A percentile compares a stretch with the other conserved stretches of the same genome.
phyloP scores from a whole-genome alignment of 2,888 invertebrate genomes.

The Teleogryllus oceanicus region DNA sequence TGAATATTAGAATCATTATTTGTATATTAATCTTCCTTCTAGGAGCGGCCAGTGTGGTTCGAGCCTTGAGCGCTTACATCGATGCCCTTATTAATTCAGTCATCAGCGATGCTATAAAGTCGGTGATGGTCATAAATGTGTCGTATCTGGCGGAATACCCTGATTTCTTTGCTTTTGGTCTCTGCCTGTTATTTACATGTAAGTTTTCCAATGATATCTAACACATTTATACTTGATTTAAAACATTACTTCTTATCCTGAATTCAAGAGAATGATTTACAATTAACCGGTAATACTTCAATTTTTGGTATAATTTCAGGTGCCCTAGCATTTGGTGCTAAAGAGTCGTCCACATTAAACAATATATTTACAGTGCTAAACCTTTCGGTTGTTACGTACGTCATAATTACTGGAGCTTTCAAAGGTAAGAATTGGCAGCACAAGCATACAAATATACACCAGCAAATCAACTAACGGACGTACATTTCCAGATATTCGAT shows the following conservation, averaged over 20 bases:
- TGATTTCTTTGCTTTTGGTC: conserved; percentile 70
- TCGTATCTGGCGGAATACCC: conserved; percentile 67
- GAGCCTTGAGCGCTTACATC: conserved; percentile 73
- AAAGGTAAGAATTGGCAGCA: conserved; percentile 54
- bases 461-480: no score
- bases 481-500: no score
- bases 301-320: conserved; percentile 49
- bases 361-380: conserved; percentile 83
- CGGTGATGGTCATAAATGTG: conserved; percentile 63
- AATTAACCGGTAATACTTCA: no score
- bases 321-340: conserved; percentile 77
- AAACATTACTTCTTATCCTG: no score
- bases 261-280: no score
- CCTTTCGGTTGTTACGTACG: conserved; percentile 74
- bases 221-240: no score
- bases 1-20: no score
- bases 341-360: conserved; percentile 81
- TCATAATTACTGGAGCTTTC: conserved; percentile 72
- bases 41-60: conserved; percentile 81
- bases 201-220: conserved; percentile 20
- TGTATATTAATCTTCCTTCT: conserved; percentile 36
- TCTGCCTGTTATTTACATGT: conserved; percentile 53
- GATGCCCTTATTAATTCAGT: conserved; percentile 65
- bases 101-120: conserved; percentile 61
- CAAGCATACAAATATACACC: no score